Percentiles rank a stretch among this genome's conserved stretches.
These are phyloP conservation scores for Masnerella sp. DNA, from an alignment of 2,888 invertebrate genomes.

Conservation along the genomic window DNA sequence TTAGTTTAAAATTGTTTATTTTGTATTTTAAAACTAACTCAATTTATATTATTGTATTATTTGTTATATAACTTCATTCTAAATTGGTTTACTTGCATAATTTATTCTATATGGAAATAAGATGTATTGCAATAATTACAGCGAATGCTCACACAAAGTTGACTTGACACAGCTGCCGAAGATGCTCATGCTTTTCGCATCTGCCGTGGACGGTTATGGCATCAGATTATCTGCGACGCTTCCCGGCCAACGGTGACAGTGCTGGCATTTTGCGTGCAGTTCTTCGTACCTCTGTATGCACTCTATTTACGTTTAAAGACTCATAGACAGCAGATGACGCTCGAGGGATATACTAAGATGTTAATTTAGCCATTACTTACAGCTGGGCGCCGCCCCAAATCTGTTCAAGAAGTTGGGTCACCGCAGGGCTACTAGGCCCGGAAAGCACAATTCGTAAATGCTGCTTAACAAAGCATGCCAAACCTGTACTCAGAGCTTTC, in stretches of 20 bases:
- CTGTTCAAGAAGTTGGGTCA: slow-evolving; percentile 65
- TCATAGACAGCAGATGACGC: slow-evolving; percentile 75
- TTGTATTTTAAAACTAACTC: too few relatives aligned
- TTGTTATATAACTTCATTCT: too few relatives aligned
- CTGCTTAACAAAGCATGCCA: slow-evolving; percentile 41
- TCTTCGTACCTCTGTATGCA: slow-evolving; percentile 28
- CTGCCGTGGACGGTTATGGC: slow-evolving; percentile 61
- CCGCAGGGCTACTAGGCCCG: slow-evolving; percentile 39
- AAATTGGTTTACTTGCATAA: too few relatives aligned
- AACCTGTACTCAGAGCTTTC: slow-evolving; percentile 23
- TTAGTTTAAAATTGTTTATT: too few relatives aligned
- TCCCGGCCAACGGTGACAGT: slow-evolving; percentile 35
- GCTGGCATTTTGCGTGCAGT: slow-evolving; percentile 58
- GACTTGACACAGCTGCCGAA: slow-evolving; percentile 44
- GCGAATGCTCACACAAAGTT: slow-evolving; percentile 20
- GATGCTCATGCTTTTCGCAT: slow-evolving; percentile 49
- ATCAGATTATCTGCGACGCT: slow-evolving; percentile 50
- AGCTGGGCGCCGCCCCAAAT: slow-evolving; percentile 65
- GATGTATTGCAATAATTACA: slow-evolving; percentile 7
- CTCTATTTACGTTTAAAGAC: slow-evolving; percentile 61
- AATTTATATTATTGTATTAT: too few relatives aligned
- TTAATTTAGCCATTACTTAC: slow-evolving; percentile 76
- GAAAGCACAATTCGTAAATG: slow-evolving; percentile 36
- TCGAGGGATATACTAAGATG: slow-evolving; percentile 74
- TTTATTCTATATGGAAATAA: too few relatives aligned